Conservation (phyloP, 1,140 invertebrate genomes). For the Heliconius himera region DNA sequence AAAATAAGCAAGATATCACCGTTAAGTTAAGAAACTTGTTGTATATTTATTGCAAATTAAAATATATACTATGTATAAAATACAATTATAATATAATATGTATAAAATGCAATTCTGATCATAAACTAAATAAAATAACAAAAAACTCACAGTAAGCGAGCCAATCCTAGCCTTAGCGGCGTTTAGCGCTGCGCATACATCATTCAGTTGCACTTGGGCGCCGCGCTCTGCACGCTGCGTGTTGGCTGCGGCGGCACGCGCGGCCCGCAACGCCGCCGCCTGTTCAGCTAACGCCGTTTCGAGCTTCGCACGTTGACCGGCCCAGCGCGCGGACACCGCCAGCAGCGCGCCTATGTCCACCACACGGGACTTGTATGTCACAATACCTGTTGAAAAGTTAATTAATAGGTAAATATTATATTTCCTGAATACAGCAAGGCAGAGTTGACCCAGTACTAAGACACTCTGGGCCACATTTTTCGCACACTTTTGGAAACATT, state of each 20-base stretch:
- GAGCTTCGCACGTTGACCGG: conserved; percentile 49
- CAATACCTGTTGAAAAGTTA: conserved; percentile 49
- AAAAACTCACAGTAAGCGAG: conserved; percentile 54
- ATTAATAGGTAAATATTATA: background rate
- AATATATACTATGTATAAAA: too few relatives aligned
- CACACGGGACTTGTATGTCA: conserved; percentile 64
- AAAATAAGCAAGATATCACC: too few relatives aligned
- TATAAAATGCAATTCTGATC: too few relatives aligned
- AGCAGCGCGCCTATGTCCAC: conserved; percentile 65
- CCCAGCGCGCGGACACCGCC: conserved; percentile 46
- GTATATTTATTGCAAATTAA: too few relatives aligned
- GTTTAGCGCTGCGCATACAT: conserved; percentile 51
- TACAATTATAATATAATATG: too few relatives aligned
- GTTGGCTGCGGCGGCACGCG: conserved; percentile 57
- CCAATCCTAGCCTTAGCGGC: conserved; percentile 58
- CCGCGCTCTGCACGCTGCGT: conserved; percentile 66
- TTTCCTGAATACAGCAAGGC: background rate
- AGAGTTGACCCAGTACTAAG: too few relatives aligned
- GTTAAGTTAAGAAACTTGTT: too few relatives aligned
- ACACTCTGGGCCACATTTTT: too few relatives aligned
- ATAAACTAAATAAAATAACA: background rate
- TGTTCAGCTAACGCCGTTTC: conserved; percentile 52
- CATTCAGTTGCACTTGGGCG: conserved; percentile 56
- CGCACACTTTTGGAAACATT: too few relatives aligned
- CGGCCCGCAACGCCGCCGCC: conserved; percentile 45